Evolutionary conservation across 1,140 invertebrate genomes (phyloP).

Genomic region (Euschistus heros): DNA sequence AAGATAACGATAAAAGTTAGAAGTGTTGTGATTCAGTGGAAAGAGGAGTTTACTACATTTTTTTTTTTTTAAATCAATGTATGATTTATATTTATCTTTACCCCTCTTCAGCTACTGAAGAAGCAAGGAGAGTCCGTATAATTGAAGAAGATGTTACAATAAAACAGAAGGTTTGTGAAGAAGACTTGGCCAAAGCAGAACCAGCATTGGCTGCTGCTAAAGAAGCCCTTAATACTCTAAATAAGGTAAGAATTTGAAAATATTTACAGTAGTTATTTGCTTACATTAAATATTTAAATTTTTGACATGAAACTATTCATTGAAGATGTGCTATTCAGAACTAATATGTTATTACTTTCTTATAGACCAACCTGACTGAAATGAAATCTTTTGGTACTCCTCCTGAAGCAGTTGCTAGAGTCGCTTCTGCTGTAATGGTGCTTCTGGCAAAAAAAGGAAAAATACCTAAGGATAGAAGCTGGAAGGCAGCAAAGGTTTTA

Average conservation of each 20-base stretch:
- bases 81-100: constrained; percentile 21
- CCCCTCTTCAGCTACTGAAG: constrained; percentile 48
- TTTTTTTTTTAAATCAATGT: too few species aligned
- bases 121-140: constrained; percentile 79
- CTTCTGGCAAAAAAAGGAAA: constrained; percentile 75
- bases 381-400: constrained; percentile 84
- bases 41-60: too few species aligned
- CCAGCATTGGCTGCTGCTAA: constrained; percentile 80
- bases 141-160: constrained; percentile 78
- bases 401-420: constrained; percentile 70
- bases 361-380: constrained; percentile 75
- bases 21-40: too few species aligned
- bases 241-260: constrained; percentile 65
- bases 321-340: neutral
- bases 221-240: constrained; percentile 82
- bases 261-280: too few species aligned
- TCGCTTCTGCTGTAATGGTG: constrained; percentile 77
- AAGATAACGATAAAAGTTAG: too few species aligned
- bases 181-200: constrained; percentile 81
- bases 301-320: too few species aligned
- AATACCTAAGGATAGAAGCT: constrained; percentile 83
- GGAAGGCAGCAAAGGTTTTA: constrained; percentile 75
- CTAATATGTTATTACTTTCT: constrained; percentile 12
- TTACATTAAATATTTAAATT: too few species aligned
- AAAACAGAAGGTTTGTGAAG: constrained; percentile 76